Base-by-base conservation (phyloP, 2,888 invertebrate genomes). In the Enoplolaimus lenunculus region DNA sequence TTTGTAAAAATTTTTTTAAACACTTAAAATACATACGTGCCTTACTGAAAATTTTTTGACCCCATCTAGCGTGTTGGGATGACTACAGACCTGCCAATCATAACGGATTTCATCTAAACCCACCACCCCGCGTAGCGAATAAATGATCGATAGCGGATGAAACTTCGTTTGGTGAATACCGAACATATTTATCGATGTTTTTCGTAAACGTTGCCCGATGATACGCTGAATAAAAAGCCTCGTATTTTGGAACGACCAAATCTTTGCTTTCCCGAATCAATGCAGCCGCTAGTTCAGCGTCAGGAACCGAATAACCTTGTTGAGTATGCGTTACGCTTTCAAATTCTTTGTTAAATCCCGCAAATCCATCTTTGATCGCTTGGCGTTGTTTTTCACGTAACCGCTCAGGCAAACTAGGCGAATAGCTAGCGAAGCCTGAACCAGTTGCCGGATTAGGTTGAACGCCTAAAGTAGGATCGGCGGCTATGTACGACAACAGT, bases 341-440 rank as follows among this genome's bases (percentile, higher is more conserved):
- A 80, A 95, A 88, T 82, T 95, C 95, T 80, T 92, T 91, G 82
- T 95, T 94, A 82, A 95, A 95, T 68, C 89, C 88, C 91, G 90
- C 86, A 83, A 92, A 92, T 78, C 89, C 88, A 80, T 93, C 93
- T 82, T 93, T 93, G 62, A 93, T 86, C 69, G 88, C 85, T 77
- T 89, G 89, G 62, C 90, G 84, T 79, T 93, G 92, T 81, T 88
- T 90, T 79, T 93, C 93, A 74, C 90, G 86, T 66, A 93, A 83
- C 83, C 89, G 67, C 3, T 31, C 59, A 16, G 21, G 21, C 57
- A 60, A 45, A 28, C 13, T 1, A 28, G 64, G 33, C 60, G 64
- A 1, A 26, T 60, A 33, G 1, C 2, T 34, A n/a, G n/a, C n/a
- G n/a, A n/a, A n/a, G n/a, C n/a, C n/a, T n/a, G n/a, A n/a, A n/a